Conservation (phyloP, 2,797 vertebrate genomes). For the Coregonus suidteri region DNA sequence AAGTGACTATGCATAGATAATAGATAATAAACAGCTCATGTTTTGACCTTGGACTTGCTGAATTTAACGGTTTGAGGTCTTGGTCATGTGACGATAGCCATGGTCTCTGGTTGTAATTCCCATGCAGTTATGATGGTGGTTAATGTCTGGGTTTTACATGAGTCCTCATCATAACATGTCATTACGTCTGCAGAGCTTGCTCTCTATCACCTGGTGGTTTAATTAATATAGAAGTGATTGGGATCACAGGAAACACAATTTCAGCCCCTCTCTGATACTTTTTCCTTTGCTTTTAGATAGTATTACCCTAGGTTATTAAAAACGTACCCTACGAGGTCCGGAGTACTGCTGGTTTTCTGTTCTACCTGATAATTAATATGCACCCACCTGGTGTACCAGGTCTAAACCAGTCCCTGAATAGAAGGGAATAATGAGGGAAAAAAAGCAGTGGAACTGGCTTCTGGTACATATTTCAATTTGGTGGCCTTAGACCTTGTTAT, state of each 20-base stretch:
- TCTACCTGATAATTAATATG: too few relatives aligned
- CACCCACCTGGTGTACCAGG: too few relatives aligned
- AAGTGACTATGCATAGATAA: too few relatives aligned
- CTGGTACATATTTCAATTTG: conserved; percentile 47
- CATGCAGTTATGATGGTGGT: background rate
- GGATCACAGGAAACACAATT: conserved; percentile 63
- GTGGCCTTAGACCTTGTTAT: conserved; percentile 55
- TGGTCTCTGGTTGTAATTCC: background rate
- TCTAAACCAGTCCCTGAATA: too few relatives aligned
- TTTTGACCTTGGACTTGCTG: background rate
- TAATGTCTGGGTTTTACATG: background rate
- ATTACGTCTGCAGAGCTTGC: conserved; percentile 31
- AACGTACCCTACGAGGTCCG: too few relatives aligned
- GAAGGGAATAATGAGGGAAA: too few relatives aligned
- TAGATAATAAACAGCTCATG: background rate
- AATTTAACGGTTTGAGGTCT: background rate
- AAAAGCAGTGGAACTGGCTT: too few relatives aligned
- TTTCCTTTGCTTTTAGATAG: background rate
- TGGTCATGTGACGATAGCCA: background rate
- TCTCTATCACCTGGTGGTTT: conserved; percentile 51
- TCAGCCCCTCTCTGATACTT: conserved; percentile 52
- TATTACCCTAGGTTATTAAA: too few relatives aligned
- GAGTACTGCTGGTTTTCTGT: background rate
- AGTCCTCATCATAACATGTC: conserved; percentile 23
- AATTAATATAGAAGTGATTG: conserved; percentile 56